phyloP scores from a whole-genome alignment of 2,888 invertebrate species.

The Drosophila colorata region DNA sequence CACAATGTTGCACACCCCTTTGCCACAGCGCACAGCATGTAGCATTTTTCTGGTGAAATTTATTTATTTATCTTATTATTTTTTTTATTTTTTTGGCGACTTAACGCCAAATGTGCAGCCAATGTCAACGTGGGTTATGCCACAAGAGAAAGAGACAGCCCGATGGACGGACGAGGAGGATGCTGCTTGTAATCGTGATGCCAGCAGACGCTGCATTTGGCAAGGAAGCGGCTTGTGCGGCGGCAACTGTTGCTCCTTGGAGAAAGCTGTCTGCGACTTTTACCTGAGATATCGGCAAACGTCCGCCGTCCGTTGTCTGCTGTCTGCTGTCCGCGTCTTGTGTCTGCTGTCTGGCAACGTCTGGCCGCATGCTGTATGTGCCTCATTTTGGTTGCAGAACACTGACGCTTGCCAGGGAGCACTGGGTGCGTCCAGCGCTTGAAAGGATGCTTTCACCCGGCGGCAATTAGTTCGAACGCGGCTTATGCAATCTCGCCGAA shows the following conservation, averaged over 20 bases:
- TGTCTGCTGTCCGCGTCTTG: constrained; percentile 5
- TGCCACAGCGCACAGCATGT: constrained; percentile 30
- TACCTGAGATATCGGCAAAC: constrained; percentile 49
- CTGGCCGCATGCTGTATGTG: constrained; percentile 33
- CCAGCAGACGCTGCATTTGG: constrained; percentile 25
- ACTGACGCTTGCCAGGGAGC: constrained; percentile 15
- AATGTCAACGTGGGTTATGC: constrained; percentile 80
- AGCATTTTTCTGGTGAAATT: constrained; percentile 77
- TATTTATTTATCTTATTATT: constrained; percentile 22
- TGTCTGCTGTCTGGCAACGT: constrained; percentile 14
- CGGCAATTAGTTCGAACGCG: constrained; percentile 40
- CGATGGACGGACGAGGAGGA: constrained; percentile 50
- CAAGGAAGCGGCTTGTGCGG: constrained; percentile 44
- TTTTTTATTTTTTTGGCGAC: constrained; percentile 14
- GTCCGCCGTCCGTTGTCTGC: constrained; percentile 6
- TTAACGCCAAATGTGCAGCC: constrained; percentile 63
- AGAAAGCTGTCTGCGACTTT: constrained; percentile 75
- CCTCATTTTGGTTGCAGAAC: constrained; percentile 81
- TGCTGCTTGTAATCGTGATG: constrained; percentile 55
- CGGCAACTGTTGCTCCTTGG: constrained; percentile 49
- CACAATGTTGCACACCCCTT: not conserved
- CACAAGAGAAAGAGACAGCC: constrained; percentile 50
- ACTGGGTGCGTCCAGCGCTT: constrained; percentile 19
- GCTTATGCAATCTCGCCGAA: constrained; percentile 52
- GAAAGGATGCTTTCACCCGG: constrained; percentile 56